These are phyloP conservation scores for Lacanobia oleracea DNA, from an alignment of 2,888 invertebrate species.

Conservation along the genomic window DNA sequence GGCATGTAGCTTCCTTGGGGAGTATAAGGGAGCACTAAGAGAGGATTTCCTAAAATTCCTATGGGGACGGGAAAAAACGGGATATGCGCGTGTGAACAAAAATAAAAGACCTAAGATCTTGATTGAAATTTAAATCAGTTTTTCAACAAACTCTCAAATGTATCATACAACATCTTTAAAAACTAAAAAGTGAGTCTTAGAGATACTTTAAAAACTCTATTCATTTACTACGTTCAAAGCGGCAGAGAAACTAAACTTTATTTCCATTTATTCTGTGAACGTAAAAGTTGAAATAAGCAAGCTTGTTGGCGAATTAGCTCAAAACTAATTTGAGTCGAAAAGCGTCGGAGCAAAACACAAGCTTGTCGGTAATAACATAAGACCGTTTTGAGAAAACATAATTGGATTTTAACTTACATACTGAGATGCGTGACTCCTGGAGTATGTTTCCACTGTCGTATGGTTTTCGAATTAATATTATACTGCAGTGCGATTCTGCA, in stretches of 20 bases:
- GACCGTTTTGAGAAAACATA: constrained; percentile 66
- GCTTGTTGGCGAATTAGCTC: constrained; percentile 27
- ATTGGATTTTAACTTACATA: constrained; percentile 68
- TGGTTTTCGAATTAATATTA: background rate
- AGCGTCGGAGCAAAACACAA: constrained; percentile 35
- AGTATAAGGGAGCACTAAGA: no score
- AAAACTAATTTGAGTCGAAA: constrained; percentile 49
- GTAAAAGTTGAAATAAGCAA: constrained; percentile 24
- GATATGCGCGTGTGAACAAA: no score
- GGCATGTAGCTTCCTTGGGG: no score
- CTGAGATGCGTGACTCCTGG: constrained; percentile 52
- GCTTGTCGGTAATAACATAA: constrained; percentile 50
- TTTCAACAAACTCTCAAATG: background rate
- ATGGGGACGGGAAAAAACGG: no score
- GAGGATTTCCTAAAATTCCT: no score
- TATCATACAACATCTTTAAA: background rate
- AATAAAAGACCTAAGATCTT: no score
- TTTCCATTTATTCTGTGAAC: background rate
- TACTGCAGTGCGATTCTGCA: no score
- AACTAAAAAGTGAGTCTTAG: background rate
- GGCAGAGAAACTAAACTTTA: background rate
- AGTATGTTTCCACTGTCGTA: constrained; percentile 47
- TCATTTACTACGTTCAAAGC: background rate
- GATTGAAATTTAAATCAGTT: no score
- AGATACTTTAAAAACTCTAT: no score